phyloP scores from a whole-genome alignment of 2,888 invertebrate species.

The Erebia ligea region DNA sequence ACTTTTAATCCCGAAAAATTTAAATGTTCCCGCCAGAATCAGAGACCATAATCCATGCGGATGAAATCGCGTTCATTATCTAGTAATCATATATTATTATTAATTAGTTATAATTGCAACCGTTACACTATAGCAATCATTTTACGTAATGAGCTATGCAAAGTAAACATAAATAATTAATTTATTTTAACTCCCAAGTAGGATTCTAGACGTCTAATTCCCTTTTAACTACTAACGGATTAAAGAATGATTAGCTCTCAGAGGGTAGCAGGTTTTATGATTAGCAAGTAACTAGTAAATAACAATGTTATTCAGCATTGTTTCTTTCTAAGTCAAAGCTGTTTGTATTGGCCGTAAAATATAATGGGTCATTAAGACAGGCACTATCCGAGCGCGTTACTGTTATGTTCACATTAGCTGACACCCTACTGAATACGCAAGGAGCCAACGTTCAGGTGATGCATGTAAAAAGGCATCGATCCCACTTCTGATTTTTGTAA shows the following conservation, averaged over 20 bases:
- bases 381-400: slow-evolving; percentile 49
- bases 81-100: no score
- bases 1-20: no score
- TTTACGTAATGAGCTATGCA: no score
- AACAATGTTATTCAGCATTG: slow-evolving; percentile 16
- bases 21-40: no score
- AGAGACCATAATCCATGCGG: no score
- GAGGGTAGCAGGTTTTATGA: not conserved
- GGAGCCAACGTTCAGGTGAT: not conserved
- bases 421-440: slow-evolving; percentile 33
- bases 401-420: slow-evolving; percentile 60
- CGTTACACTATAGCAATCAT: no score
- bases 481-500: not conserved
- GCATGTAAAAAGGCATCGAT: not conserved
- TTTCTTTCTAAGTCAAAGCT: slow-evolving; percentile 30
- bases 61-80: no score
- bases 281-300: slow-evolving; percentile 7
- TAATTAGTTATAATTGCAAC: no score
- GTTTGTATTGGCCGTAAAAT: slow-evolving; percentile 42
- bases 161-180: no score
- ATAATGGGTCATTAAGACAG: slow-evolving; percentile 64
- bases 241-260: not conserved
- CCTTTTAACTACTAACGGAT: not conserved
- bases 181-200: no score
- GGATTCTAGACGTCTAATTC: no score